Percentiles rank a stretch among this genome's conserved stretches.
These are phyloP conservation scores for Euleptes europaea DNA, from an alignment of 2,113 vertebrate species.

Conservation along the genomic window DNA sequence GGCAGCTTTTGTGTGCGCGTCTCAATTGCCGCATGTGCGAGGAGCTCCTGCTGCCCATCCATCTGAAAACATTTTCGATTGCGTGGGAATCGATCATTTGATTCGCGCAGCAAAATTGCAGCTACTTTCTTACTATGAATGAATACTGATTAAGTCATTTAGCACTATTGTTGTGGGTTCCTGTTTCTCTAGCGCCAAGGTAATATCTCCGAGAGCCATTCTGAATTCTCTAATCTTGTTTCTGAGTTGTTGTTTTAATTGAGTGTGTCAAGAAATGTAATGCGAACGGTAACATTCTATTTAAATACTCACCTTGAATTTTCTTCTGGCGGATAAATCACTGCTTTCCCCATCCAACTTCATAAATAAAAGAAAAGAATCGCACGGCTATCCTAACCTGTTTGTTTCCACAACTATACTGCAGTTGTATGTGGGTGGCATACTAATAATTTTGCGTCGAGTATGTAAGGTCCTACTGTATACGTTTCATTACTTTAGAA, in stretches of 20 bases:
- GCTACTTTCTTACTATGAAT: background rate
- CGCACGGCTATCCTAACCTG: background rate
- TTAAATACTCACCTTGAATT: conserved; percentile 8
- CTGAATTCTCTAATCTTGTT: background rate
- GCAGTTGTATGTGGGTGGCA: background rate
- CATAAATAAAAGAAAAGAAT: conserved; percentile 4
- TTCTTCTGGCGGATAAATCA: background rate
- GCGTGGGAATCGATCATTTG: background rate
- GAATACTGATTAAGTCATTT: background rate
- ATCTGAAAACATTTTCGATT: background rate
- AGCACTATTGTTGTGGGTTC: background rate
- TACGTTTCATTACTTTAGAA: background rate
- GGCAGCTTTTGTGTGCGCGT: background rate
- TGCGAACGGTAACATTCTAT: background rate
- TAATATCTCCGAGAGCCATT: background rate
- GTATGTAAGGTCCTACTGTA: background rate
- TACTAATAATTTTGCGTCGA: background rate
- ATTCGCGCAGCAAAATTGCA: background rate
- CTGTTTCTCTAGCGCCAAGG: background rate
- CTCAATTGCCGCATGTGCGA: background rate
- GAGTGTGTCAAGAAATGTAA: background rate
- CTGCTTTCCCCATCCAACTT: background rate
- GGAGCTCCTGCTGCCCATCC: no score
- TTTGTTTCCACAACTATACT: background rate
- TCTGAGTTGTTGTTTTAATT: background rate